A percentile compares a stretch with the other conserved stretches of the same genome.
These are phyloP conservation scores for Rhagium mordax DNA, from an alignment of 2,888 invertebrate genomes.

Conservation along the genomic window DNA sequence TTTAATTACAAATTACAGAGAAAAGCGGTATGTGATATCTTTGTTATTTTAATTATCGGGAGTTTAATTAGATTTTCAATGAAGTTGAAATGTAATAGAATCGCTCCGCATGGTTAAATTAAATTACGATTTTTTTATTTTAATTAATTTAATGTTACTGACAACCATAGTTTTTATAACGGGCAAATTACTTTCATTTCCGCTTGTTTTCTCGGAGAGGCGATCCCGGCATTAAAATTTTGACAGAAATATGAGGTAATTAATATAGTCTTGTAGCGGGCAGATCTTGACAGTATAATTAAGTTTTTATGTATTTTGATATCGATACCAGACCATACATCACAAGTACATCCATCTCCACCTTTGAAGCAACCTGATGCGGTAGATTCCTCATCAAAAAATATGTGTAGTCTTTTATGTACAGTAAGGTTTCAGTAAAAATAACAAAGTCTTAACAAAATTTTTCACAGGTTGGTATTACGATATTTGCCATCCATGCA, in stretches of 20 bases:
- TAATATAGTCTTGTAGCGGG: not conserved
- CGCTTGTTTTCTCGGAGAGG: not conserved
- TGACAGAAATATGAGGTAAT: conserved; percentile 14
- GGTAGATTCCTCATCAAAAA: too few species aligned
- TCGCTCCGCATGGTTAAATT: conserved; percentile 1
- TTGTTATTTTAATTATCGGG: conserved; percentile 8
- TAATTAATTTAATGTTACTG: conserved; percentile 12
- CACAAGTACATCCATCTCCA: not conserved
- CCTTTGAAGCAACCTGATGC: too few species aligned
- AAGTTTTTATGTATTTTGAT: not conserved
- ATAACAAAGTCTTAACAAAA: too few species aligned
- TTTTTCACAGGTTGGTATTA: too few species aligned
- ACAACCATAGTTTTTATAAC: not conserved
- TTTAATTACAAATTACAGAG: conserved; percentile 35
- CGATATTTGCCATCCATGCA: too few species aligned
- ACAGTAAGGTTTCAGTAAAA: too few species aligned
- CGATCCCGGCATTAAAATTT: conserved; percentile 6
- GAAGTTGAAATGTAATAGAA: not conserved
- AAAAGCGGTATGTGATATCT: not conserved
- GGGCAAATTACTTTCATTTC: not conserved
- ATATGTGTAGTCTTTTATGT: too few species aligned
- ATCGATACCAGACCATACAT: not conserved
- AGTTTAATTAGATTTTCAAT: conserved; percentile 13
- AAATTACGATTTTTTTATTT: conserved; percentile 2
- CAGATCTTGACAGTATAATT: not conserved